Percentiles rank a stretch among this genome's conserved stretches.
Conservation (phyloP, 2,797 vertebrate genomes). For the Gallinago stenura region DNA sequence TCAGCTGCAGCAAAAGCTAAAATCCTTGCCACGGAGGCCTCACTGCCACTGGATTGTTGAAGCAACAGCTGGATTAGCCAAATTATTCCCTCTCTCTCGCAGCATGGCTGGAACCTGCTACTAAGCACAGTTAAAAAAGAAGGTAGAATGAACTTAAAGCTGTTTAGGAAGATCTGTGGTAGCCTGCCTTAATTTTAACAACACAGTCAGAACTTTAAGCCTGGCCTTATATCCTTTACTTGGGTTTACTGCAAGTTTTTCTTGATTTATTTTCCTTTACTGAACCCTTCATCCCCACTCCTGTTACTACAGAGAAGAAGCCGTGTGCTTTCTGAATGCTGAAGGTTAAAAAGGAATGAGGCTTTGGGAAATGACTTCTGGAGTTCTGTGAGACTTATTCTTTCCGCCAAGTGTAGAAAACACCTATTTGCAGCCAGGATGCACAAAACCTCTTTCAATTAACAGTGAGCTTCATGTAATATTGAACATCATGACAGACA, state of each 20-base stretch:
- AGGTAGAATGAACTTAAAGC: background rate
- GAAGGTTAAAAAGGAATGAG: background rate
- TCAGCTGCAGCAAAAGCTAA: background rate
- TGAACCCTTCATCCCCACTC: background rate
- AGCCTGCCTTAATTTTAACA: background rate
- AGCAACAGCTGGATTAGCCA: background rate
- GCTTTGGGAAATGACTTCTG: background rate
- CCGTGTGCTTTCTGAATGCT: background rate
- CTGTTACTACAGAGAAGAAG: background rate
- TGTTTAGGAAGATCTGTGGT: background rate
- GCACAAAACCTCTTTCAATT: background rate
- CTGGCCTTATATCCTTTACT: background rate
- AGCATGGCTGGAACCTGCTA: background rate
- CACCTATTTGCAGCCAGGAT: background rate
- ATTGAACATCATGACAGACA: background rate
- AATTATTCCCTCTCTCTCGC: background rate
- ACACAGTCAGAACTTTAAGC: background rate
- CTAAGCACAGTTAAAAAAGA: background rate
- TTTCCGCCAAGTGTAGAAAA: background rate
- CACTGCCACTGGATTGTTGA: accelerated
- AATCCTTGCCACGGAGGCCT: background rate
- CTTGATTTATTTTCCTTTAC: background rate
- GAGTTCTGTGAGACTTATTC: background rate
- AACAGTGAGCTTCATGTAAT: background rate
- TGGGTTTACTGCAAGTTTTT: background rate